Percentiles rank a stretch among this genome's conserved stretches.
Conservation (phyloP, 2,113 vertebrate species). For the Sialia sialis region DNA sequence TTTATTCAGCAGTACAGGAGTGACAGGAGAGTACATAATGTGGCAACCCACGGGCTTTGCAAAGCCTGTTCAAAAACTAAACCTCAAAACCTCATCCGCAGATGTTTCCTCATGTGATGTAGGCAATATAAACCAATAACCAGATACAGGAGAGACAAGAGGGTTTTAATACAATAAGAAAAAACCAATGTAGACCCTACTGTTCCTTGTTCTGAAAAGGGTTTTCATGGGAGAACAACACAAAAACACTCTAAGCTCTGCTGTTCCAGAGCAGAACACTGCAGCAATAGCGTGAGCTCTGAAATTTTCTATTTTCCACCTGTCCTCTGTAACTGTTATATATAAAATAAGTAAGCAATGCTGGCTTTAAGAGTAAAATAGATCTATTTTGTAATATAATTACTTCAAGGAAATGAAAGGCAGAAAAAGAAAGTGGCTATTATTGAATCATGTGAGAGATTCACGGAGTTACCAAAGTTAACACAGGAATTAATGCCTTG, state of each 20-base stretch:
- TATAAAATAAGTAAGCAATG: background rate
- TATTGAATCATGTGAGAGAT: background rate
- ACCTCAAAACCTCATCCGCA: background rate
- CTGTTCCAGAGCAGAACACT: background rate
- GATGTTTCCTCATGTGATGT: background rate
- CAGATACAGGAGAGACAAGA: background rate
- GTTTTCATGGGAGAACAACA: background rate
- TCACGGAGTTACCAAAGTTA: background rate
- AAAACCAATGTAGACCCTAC: background rate
- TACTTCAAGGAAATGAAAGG: constrained; percentile 32
- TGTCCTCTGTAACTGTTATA: background rate
- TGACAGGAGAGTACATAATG: background rate
- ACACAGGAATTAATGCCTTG: background rate
- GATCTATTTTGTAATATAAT: background rate
- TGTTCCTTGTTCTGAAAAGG: background rate
- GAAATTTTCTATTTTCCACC: background rate
- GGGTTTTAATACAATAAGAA: background rate
- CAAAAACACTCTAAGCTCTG: background rate
- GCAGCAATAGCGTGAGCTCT: background rate
- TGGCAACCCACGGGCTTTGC: background rate
- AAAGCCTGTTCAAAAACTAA: background rate
- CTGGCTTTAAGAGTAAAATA: background rate
- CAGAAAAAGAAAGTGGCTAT: background rate
- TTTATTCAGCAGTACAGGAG: background rate
- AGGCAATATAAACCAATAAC: background rate